Evolutionary conservation across 2,888 invertebrate genomes (phyloP).

Genomic region (Cylindroiulus punctatus): DNA sequence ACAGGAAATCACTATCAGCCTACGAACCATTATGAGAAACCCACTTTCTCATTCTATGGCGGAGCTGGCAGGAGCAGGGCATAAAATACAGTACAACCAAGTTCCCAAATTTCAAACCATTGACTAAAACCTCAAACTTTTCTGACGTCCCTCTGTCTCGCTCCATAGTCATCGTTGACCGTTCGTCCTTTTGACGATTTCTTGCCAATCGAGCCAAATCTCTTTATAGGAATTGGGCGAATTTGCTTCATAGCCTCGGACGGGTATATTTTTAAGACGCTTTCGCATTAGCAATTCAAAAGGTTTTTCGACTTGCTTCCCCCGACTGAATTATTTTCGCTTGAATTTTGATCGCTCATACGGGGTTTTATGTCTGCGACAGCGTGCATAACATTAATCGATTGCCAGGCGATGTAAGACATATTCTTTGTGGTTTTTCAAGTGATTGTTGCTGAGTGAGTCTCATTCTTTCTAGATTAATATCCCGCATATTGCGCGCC

Average conservation of each 20-base stretch:
- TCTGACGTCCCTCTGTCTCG: too few relatives aligned
- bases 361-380: constrained; percentile 30
- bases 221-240: background rate
- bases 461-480: constrained; percentile 45
- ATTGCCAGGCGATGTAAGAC: constrained; percentile 43
- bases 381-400: constrained; percentile 28
- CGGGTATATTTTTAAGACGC: background rate
- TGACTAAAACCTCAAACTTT: too few relatives aligned
- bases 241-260: background rate
- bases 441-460: constrained; percentile 45
- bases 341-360: constrained; percentile 34
- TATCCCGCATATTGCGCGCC: constrained; percentile 36
- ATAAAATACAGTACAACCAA: too few relatives aligned
- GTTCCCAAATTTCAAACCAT: too few relatives aligned
- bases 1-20: too few relatives aligned
- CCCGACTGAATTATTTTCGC: constrained; percentile 1
- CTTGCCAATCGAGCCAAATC: background rate
- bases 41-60: too few relatives aligned
- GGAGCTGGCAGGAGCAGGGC: too few relatives aligned
- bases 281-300: constrained; percentile 36
- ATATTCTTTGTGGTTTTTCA: constrained; percentile 44
- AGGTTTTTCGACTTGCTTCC: background rate
- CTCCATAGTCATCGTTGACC: too few relatives aligned
- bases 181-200: too few relatives aligned
- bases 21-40: too few relatives aligned